Percentiles rank a stretch among this genome's conserved stretches.
Conservation (phyloP, 2,888 invertebrate genomes). For the Nomada flava region DNA sequence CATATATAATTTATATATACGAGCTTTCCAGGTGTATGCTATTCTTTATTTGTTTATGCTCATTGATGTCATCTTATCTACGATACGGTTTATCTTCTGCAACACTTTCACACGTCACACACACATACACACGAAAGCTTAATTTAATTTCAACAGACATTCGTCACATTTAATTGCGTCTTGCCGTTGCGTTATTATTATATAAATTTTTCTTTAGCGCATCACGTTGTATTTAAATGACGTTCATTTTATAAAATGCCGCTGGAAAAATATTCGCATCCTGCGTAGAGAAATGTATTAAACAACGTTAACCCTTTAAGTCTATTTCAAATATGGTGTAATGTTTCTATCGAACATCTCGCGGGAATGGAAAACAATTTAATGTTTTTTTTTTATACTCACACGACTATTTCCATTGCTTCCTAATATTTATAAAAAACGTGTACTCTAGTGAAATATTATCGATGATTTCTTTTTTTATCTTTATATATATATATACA, state of each 20-base stretch:
- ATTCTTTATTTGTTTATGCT: conserved; percentile 57
- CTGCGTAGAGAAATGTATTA: conserved; percentile 41
- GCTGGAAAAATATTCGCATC: conserved; percentile 42
- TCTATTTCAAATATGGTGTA: conserved; percentile 46
- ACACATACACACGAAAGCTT: conserved; percentile 45
- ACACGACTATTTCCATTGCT: conserved; percentile 37
- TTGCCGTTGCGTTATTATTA: conserved; percentile 63
- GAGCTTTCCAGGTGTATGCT: conserved; percentile 67
- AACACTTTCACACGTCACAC: conserved; percentile 16
- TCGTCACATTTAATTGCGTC: conserved; percentile 59
- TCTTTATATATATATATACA: too few species aligned
- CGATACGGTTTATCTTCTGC: conserved; percentile 53
- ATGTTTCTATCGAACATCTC: conserved; percentile 28
- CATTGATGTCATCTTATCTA: conserved; percentile 57
- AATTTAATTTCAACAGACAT: conserved; percentile 55
- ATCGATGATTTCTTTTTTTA: conserved; percentile 29
- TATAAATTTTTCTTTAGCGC: conserved; percentile 56
- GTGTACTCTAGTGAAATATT: conserved; percentile 37
- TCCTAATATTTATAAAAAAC: conserved; percentile 39
- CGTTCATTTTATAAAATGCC: conserved; percentile 28
- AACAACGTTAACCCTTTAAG: conserved; percentile 31
- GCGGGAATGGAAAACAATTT: neutral
- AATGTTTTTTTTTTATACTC: conserved; percentile 16
- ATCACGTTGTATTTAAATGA: conserved; percentile 46
- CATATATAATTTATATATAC: conserved; percentile 43